These are phyloP conservation scores for Gibbula magus DNA, from an alignment of 2,888 invertebrate species.

Conservation along the genomic window DNA sequence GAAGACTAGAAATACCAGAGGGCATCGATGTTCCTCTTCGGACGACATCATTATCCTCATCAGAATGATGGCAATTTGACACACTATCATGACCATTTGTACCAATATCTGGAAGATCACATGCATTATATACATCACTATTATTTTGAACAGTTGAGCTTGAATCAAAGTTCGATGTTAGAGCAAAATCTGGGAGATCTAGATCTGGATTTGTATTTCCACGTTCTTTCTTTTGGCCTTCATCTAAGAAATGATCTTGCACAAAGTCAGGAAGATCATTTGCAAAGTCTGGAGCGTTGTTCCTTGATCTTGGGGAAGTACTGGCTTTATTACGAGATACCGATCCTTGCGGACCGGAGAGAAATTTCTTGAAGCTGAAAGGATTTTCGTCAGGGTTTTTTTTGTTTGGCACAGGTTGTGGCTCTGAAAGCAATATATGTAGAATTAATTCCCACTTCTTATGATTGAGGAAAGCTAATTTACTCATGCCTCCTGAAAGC, in stretches of 20 bases:
- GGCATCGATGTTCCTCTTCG: slow-evolving; percentile 19
- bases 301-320: slow-evolving; percentile 7
- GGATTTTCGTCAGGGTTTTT: slow-evolving; percentile 67
- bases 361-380: slow-evolving; percentile 73
- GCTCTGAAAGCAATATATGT: neutral
- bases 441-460: no score
- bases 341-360: slow-evolving; percentile 24
- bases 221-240: slow-evolving; percentile 24
- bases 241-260: slow-evolving; percentile 64
- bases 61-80: neutral
- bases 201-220: slow-evolving; percentile 31
- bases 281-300: slow-evolving; percentile 58
- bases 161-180: neutral
- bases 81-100: slow-evolving; percentile 10
- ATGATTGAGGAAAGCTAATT: no score
- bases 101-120: slow-evolving; percentile 31
- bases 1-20: slow-evolving; percentile 56
- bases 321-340: slow-evolving; percentile 28
- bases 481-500: no score
- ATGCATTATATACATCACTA: neutral
- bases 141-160: neutral
- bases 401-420: slow-evolving; percentile 44
- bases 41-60: slow-evolving; percentile 22
- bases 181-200: slow-evolving; percentile 62
- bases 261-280: slow-evolving; percentile 73